Evolutionary conservation across 2,797 vertebrate species (phyloP), one percentile per base, ranked within the genome.

Genomic region (Syngnathus rostellatus): DNA sequence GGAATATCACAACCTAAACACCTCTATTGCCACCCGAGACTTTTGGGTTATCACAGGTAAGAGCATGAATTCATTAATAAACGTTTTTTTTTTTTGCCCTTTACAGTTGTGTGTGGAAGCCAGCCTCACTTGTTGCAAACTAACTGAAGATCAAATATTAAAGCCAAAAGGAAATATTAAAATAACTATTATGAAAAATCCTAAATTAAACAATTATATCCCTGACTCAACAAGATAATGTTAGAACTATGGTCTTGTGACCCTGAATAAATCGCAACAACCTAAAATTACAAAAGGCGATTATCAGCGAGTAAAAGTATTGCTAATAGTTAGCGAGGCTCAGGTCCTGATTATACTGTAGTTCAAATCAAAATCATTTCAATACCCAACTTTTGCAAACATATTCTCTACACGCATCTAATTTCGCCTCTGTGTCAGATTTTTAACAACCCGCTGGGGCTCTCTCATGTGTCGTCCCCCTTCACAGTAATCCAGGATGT

Each of bases 41-140:
- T 94, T 94, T 79, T 99, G 97, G 97, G 94, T 98, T 55, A 94
- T 95, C 78, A 98, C 97, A 96, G 97, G 97, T 98, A 94, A 21
- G 79, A 19, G 25, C n/a, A 37, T 63, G 8, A 11, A n/a, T 19
- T 31, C 54, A 57, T 8, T 58, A 17, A 12, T 8, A 43, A 14
- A 2, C 19, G 19, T 45, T 6, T 25, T 6, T 37, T 11, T 1
- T 63, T 10, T 31, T 19, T 3, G 11, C 14, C 16, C 12, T 6
- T 5, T 31, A 11, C 11, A 45, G 2, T 63, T 57, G 25, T 57
- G 23, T 55, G 48, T 50, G 0, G 31, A 19, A 59, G 17, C 14
- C 14, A 8, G 17, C 48, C 7, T 19, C 31, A 17, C 57, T 59
- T 59, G 57, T 31, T 59, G 25, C 31, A 59, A 41, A 41, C 9